A percentile compares a stretch with the other conserved stretches of the same genome.
These are phyloP conservation scores for Thalassoma bifasciatum DNA, from an alignment of 2,113 vertebrate genomes.

Conservation along the genomic window DNA sequence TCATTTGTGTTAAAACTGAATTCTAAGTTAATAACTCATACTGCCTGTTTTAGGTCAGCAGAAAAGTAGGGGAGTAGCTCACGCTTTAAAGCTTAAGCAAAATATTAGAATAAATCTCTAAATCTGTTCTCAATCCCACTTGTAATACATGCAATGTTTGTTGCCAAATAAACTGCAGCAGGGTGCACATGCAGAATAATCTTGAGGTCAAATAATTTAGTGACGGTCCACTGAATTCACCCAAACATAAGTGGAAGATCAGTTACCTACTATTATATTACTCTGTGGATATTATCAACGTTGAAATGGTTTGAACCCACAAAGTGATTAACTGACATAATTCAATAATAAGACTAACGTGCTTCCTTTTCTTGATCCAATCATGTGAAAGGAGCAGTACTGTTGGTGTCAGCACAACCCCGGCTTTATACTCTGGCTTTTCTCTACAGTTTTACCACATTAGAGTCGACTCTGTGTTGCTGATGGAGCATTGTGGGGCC, in stretches of 20 bases:
- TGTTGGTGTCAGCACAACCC: neutral
- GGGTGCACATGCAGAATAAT: neutral
- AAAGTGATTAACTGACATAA: slow-evolving; percentile 41
- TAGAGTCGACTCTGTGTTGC: neutral
- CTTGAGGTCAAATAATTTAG: slow-evolving; percentile 13
- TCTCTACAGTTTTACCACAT: slow-evolving; percentile 1
- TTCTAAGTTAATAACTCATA: neutral
- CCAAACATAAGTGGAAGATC: neutral
- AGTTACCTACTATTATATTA: slow-evolving; percentile 1
- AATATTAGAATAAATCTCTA: slow-evolving; percentile 74
- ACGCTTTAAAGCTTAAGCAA: slow-evolving; percentile 66
- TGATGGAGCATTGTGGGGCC: neutral
- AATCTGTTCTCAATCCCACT: slow-evolving; percentile 72
- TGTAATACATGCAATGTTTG: slow-evolving; percentile 43
- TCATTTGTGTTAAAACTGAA: neutral
- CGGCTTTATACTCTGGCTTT: neutral
- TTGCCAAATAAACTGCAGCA: slow-evolving; percentile 33
- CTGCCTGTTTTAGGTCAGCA: slow-evolving; percentile 52
- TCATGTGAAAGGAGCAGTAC: slow-evolving; percentile 20
- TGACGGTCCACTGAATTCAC: slow-evolving; percentile 4
- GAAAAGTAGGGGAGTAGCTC: slow-evolving; percentile 37
- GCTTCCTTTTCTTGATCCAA: slow-evolving; percentile 40
- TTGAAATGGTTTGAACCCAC: slow-evolving; percentile 18
- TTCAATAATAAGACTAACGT: slow-evolving; percentile 30
- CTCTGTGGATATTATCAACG: slow-evolving; percentile 24